A percentile compares a stretch with the other conserved stretches of the same genome.
These are phyloP conservation scores for Plutomurus gul DNA, from an alignment of 1,140 invertebrate genomes.

Conservation along the genomic window DNA sequence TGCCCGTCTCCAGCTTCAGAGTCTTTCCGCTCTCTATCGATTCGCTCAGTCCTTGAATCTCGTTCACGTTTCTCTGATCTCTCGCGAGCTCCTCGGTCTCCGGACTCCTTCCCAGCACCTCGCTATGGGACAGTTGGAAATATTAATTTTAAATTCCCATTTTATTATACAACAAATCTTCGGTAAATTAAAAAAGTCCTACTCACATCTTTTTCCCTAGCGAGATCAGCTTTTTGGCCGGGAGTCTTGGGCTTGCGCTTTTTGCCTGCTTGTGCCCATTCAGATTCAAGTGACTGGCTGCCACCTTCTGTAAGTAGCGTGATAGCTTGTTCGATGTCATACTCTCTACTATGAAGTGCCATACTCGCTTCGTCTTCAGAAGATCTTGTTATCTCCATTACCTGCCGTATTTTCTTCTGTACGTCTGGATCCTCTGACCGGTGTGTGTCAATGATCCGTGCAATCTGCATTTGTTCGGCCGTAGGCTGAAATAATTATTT, in stretches of 20 bases:
- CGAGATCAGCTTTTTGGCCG: conserved; percentile 40
- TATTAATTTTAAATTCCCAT: background rate
- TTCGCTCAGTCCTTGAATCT: conserved; percentile 32
- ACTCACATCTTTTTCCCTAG: conserved; percentile 44
- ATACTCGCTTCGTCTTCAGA: conserved; percentile 81
- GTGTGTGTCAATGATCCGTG: conserved; percentile 69
- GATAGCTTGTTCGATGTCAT: conserved; percentile 66
- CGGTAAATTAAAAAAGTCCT: background rate
- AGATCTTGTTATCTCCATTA: conserved; percentile 78
- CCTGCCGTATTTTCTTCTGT: conserved; percentile 72
- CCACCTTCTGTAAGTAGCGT: conserved; percentile 52
- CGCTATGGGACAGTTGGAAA: background rate
- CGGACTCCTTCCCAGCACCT: conserved; percentile 22
- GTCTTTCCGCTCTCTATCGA: conserved; percentile 39
- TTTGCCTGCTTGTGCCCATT: conserved; percentile 51
- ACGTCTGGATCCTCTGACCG: conserved; percentile 68
- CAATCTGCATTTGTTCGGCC: conserved; percentile 69
- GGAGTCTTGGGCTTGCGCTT: conserved; percentile 49
- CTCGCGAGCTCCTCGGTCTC: conserved; percentile 28
- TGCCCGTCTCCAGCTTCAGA: conserved; percentile 55
- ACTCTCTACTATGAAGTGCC: conserved; percentile 79
- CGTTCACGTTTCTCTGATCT: conserved; percentile 35
- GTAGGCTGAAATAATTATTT: conserved; percentile 57
- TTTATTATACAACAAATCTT: background rate
- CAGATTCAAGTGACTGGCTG: conserved; percentile 46